Evolutionary conservation across 1,140 invertebrate species (phyloP).

Genomic region (Diuraphis noxia): DNA sequence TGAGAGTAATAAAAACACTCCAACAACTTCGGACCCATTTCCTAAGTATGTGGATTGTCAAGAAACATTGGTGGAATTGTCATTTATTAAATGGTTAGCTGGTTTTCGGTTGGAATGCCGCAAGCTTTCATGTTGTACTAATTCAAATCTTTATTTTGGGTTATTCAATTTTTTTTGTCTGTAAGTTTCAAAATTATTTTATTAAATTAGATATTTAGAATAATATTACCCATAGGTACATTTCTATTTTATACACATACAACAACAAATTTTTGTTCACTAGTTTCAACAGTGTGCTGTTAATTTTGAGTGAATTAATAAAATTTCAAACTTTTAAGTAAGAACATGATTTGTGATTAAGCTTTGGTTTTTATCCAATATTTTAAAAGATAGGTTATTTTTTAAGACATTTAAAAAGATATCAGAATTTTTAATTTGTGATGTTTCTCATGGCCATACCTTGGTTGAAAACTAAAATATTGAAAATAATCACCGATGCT

Average conservation of each 20-base stretch:
- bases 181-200: conserved; percentile 21
- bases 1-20: conserved; percentile 16
- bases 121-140: neutral
- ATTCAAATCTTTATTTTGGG: neutral
- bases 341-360: too few species aligned
- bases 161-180: conserved; percentile 31
- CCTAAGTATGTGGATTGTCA: conserved; percentile 48
- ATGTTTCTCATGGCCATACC: too few species aligned
- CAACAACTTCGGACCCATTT: neutral
- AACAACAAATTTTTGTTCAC: too few species aligned
- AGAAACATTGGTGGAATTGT: conserved; percentile 43
- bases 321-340: too few species aligned
- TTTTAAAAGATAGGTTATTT: too few species aligned
- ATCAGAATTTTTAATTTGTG: too few species aligned
- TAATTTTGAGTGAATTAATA: too few species aligned
- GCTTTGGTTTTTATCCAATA: neutral
- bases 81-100: conserved; percentile 48
- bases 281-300: too few species aligned
- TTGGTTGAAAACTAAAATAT: too few species aligned
- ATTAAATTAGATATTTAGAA: neutral
- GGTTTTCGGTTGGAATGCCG: conserved; percentile 43
- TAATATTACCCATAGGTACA: too few species aligned
- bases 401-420: neutral
- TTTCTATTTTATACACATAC: too few species aligned
- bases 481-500: too few species aligned